These are phyloP conservation scores for Penaeus indicus DNA, from an alignment of 1,140 invertebrate species.

Conservation along the genomic window DNA sequence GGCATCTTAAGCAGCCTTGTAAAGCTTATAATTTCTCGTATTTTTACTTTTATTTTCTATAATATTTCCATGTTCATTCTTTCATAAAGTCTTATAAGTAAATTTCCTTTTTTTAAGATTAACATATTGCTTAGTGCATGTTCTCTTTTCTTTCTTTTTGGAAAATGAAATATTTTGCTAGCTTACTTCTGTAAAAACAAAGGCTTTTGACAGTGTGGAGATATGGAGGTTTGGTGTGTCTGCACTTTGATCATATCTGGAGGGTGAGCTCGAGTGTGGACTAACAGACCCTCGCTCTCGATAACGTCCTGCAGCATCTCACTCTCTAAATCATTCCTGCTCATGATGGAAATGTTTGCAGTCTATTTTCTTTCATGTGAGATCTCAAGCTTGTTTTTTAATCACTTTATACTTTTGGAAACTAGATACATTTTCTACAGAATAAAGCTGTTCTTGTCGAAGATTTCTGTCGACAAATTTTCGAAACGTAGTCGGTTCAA, in stretches of 20 bases:
- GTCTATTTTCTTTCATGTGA: too few relatives aligned
- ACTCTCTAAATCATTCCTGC: too few relatives aligned
- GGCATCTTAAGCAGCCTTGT: neutral
- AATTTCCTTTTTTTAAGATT: neutral
- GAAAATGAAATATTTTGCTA: neutral
- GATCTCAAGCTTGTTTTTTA: too few relatives aligned
- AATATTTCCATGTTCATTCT: neutral
- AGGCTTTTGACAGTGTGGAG: slow-evolving; percentile 36
- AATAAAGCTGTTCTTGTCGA: too few relatives aligned
- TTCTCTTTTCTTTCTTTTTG: neutral
- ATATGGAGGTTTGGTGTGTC: slow-evolving; percentile 51
- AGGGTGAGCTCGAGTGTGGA: neutral
- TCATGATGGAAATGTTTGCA: too few relatives aligned
- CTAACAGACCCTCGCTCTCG: slow-evolving; percentile 24
- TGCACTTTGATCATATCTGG: neutral
- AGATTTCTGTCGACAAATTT: too few relatives aligned
- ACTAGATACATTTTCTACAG: too few relatives aligned
- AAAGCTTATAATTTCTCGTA: neutral
- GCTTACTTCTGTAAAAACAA: neutral
- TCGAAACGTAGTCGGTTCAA: too few relatives aligned
- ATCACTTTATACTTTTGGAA: too few relatives aligned
- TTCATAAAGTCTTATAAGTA: neutral
- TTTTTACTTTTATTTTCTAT: neutral
- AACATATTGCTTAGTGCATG: neutral
- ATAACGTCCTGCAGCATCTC: neutral